Conservation (phyloP, 2,888 invertebrate genomes). For the Choreutis nemorana region DNA sequence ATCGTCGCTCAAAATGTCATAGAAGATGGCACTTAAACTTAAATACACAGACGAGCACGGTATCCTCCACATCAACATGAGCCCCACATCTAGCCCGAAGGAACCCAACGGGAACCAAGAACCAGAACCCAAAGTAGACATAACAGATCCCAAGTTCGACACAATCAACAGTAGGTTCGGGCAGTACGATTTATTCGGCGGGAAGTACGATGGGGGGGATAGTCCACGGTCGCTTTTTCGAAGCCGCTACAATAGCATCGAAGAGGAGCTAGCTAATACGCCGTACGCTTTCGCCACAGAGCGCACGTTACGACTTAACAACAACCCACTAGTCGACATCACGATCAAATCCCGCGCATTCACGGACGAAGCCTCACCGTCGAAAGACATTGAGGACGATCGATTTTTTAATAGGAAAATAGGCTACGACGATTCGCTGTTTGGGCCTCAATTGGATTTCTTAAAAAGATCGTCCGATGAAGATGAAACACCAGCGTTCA, state of each 20-base stretch:
- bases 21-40: slow-evolving; percentile 46
- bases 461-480: slow-evolving; percentile 14
- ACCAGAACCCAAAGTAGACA: slow-evolving; percentile 17
- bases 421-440: slow-evolving; percentile 27
- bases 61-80: slow-evolving; percentile 55
- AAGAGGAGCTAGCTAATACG: slow-evolving; percentile 57
- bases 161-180: slow-evolving; percentile 52
- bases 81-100: slow-evolving; percentile 29
- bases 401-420: slow-evolving; percentile 33
- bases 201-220: slow-evolving; percentile 38
- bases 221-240: slow-evolving; percentile 44
- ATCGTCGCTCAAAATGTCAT: too few species aligned
- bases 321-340: slow-evolving; percentile 29
- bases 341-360: slow-evolving; percentile 27
- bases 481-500: slow-evolving; percentile 38
- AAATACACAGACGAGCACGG: slow-evolving; percentile 60
- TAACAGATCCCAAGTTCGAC: slow-evolving; percentile 44
- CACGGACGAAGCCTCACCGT: slow-evolving; percentile 26
- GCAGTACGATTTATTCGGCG: slow-evolving; percentile 52
- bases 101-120: slow-evolving; percentile 13
- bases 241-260: slow-evolving; percentile 58
- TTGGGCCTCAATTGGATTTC: slow-evolving; percentile 39
- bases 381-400: slow-evolving; percentile 45
- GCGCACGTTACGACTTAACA: slow-evolving; percentile 27
- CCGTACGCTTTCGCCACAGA: slow-evolving; percentile 58